Evolutionary conservation across 37 sponge, comb jelly and placozoan species (phyloP).

Genomic region (Beroe ovata): DNA sequence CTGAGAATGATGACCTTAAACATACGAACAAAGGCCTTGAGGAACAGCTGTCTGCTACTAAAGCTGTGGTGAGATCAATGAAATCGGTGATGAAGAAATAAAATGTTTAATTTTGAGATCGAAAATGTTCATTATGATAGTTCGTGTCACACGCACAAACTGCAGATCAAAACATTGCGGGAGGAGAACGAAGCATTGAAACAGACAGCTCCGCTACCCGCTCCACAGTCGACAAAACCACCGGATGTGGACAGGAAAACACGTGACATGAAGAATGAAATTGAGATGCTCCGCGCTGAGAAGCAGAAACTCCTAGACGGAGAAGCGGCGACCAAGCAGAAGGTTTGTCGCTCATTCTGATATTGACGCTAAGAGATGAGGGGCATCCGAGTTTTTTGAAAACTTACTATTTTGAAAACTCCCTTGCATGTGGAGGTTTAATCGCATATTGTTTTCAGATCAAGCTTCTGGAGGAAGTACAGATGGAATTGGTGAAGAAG

Average conservation of each 20-base stretch:
- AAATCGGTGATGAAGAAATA: too few relatives aligned
- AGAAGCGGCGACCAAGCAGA: conserved; percentile 38
- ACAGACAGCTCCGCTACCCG: background rate
- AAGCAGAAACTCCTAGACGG: conserved; percentile 61
- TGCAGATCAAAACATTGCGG: conserved; percentile 30
- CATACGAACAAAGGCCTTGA: background rate
- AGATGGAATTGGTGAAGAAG: conserved; percentile 63
- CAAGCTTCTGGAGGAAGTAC: conserved; percentile 62
- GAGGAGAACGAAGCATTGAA: background rate
- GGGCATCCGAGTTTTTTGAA: too few relatives aligned
- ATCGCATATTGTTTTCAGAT: too few relatives aligned
- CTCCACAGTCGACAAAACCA: background rate
- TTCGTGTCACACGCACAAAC: too few relatives aligned
- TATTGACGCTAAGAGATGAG: too few relatives aligned
- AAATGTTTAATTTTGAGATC: background rate
- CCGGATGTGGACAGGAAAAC: conserved; percentile 16
- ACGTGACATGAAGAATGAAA: conserved; percentile 43
- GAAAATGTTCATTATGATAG: too few relatives aligned
- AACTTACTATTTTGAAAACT: too few relatives aligned
- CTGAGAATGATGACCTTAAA: background rate
- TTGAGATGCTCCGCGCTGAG: conserved; percentile 60
- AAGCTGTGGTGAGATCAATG: conserved; percentile 37
- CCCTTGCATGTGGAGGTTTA: too few relatives aligned
- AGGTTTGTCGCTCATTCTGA: conserved; percentile 1
- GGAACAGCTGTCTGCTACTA: conserved; percentile 28